Base-by-base conservation (phyloP, 2,797 vertebrate genomes). In the Cheirogaleus major region DNA sequence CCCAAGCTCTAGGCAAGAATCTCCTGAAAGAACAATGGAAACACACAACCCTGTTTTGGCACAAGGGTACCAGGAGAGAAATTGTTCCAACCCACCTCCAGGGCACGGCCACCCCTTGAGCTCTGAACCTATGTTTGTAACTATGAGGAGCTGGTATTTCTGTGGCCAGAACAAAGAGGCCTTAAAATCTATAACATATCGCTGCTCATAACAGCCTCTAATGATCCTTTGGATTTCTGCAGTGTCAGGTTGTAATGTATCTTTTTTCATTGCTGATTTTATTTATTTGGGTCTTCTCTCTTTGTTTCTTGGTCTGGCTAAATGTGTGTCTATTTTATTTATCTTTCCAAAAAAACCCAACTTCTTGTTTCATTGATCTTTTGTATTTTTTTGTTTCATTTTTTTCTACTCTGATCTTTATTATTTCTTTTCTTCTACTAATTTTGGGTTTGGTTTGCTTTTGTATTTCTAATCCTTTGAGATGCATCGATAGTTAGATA, bases 1-100 rank as follows among this genome's bases (percentile, higher is more conserved):
- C 45, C 22, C 57, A 67, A 48, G 80, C 92, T 89, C 20, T 35
- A 80, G 95, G 90, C 87, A 75, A 93, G 63, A 93, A 79, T 69
- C 82, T 92, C 73, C 82, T 38, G 18, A 72, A 52, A 94, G 85
- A 89, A 86, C 85, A 93, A 73, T 30, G 30, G 32, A 89, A 32
- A 57, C 86, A 63, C 14, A 79, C 23, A 93, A 25, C 13, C 7
- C 55, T 61, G 20, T n/a, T 90, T 85, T 43, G 61, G 81, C 73
- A 69, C 43, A 50, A 86, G 18, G 27, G 22, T 67, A n/a, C 41
- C n/a, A 10, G 10, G 43, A 59, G n/a, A 65, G 50, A 91, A 55
- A 65, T n/a, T 52, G 15, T 32, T 86, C 50, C 65, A 86, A 75
- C 75, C 12, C 32, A 67, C 35, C n/a, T 76, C 48, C 22, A 9